phyloP scores from a whole-genome alignment of 2,113 vertebrate genomes.

The Nycticebus coucang region DNA sequence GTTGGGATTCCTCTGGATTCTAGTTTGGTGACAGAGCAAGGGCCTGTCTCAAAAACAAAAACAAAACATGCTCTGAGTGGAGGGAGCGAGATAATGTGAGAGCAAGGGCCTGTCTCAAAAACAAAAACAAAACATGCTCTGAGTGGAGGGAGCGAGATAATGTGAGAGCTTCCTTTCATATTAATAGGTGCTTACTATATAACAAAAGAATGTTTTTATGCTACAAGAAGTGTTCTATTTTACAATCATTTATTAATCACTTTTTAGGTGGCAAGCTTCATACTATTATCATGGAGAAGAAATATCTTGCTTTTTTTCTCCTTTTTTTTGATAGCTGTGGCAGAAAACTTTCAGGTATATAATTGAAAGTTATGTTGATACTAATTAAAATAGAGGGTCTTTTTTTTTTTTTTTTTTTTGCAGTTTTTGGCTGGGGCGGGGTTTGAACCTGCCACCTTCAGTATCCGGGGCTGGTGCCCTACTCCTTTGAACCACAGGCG shows the following conservation, averaged over 20 bases:
- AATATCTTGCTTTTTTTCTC: neutral
- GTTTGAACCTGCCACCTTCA: too few species aligned
- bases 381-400: too few species aligned
- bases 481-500: too few species aligned
- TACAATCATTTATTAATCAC: neutral
- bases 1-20: too few species aligned
- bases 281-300: neutral
- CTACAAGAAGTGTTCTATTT: neutral
- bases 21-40: too few species aligned
- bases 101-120: neutral
- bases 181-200: neutral
- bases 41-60: too few species aligned
- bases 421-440: too few species aligned
- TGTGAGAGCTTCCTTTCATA: neutral
- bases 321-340: neutral
- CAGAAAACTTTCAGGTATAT: neutral
- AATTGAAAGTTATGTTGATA: neutral
- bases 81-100: neutral
- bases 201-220: neutral
- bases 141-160: neutral
- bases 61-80: neutral
- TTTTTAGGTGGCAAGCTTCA: neutral
- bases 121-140: neutral
- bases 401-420: too few species aligned
- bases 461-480: too few species aligned